phyloP scores from a whole-genome alignment of 2,113 vertebrate species.

The Sapajus apella region DNA sequence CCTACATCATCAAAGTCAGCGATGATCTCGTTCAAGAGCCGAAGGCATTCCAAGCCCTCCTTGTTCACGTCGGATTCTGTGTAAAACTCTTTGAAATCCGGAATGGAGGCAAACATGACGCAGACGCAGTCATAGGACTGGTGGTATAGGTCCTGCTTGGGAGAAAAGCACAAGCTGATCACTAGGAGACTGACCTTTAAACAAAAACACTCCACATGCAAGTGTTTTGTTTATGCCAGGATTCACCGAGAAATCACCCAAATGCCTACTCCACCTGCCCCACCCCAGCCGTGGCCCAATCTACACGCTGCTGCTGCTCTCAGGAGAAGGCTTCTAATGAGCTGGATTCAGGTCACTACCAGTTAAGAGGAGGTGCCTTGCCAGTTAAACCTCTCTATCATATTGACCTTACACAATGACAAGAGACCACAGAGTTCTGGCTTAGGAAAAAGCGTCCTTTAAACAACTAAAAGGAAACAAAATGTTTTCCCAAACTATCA shows the following conservation, averaged over 20 bases:
- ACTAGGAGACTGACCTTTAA: neutral
- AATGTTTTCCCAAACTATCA: neutral
- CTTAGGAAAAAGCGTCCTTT: neutral
- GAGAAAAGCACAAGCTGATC: slow-evolving; percentile 63
- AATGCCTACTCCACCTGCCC: accelerated
- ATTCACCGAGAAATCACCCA: neutral
- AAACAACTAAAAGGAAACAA: neutral
- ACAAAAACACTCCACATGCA: neutral
- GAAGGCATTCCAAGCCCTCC: slow-evolving; percentile 96
- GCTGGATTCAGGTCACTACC: neutral
- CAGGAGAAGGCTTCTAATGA: neutral
- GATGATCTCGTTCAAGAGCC: slow-evolving; percentile 97
- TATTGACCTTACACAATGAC: neutral
- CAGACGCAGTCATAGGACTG: slow-evolving; percentile 98
- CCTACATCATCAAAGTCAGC: slow-evolving; percentile 98
- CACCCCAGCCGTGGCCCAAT: accelerated
- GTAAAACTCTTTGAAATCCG: slow-evolving; percentile 99
- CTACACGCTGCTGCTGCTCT: accelerated
- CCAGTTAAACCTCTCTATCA: too few relatives aligned
- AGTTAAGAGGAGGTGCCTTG: accelerated
- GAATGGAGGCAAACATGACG: slow-evolving; percentile 98
- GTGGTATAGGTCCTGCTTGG: slow-evolving; percentile 94
- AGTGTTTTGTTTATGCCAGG: neutral
- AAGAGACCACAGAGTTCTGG: neutral
- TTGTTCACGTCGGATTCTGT: slow-evolving; percentile 99